Evolutionary conservation across 2,113 vertebrate species (phyloP).

Genomic region (Upupa epops): DNA sequence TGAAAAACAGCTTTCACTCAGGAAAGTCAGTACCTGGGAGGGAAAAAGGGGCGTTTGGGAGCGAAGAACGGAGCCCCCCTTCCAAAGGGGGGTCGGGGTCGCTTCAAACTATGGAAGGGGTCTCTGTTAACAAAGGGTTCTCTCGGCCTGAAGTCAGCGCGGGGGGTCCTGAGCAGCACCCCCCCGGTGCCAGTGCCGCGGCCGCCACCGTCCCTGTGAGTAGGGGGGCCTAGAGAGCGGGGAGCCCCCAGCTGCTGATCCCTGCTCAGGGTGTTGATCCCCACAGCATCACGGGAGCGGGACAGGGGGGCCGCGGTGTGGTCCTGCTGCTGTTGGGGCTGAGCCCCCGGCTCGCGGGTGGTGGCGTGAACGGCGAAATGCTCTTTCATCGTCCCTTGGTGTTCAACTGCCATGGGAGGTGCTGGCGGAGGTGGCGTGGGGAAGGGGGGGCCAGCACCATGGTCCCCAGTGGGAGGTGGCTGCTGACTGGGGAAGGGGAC

Average conservation of each 20-base stretch:
- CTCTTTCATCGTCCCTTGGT: constrained; percentile 87
- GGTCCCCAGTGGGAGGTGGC: constrained; percentile 67
- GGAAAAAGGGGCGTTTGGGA: constrained; percentile 91
- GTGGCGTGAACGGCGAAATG: constrained; percentile 77
- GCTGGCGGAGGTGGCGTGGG: constrained; percentile 49
- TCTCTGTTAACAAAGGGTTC: constrained; percentile 79
- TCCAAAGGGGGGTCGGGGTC: constrained; percentile 80
- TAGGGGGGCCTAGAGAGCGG: constrained; percentile 52
- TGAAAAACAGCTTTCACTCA: constrained; percentile 30
- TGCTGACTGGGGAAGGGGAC: constrained; percentile 66
- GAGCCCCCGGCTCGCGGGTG: constrained; percentile 69
- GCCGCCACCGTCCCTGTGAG: constrained; percentile 65
- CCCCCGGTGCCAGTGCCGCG: constrained; percentile 63
- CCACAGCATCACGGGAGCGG: constrained; percentile 75
- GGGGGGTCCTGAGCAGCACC: constrained; percentile 64
- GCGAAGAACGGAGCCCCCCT: constrained; percentile 83
- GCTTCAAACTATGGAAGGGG: constrained; percentile 83
- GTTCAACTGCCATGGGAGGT: constrained; percentile 37
- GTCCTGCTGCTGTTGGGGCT: constrained; percentile 69
- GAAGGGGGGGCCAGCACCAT: constrained; percentile 47
- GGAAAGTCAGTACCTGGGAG: constrained; percentile 88
- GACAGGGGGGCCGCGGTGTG: constrained; percentile 65
- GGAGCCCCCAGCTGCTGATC: constrained; percentile 54
- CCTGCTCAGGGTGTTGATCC: constrained; percentile 50
- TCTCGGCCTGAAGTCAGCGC: constrained; percentile 77